Conservation (phyloP, 2,888 invertebrate genomes). For the Tryphoninae sp. region DNA sequence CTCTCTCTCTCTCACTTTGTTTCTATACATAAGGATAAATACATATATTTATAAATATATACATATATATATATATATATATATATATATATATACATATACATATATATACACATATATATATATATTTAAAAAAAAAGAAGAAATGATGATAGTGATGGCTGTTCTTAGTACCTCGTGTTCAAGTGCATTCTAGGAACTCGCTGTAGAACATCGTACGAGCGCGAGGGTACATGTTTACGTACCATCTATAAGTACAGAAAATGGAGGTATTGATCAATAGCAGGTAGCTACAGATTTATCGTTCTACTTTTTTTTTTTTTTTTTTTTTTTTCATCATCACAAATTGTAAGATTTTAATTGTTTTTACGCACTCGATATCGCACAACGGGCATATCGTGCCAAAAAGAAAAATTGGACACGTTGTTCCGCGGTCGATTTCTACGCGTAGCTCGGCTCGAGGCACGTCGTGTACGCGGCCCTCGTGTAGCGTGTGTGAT, state of each 20-base stretch:
- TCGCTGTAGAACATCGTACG: conserved; percentile 81
- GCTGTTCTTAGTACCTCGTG: conserved; percentile 80
- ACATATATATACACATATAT: conserved; percentile 34
- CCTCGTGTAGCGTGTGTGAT: conserved; percentile 46
- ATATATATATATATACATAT: conserved; percentile 51
- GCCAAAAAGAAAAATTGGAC: conserved; percentile 4
- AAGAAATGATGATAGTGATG: conserved; percentile 78
- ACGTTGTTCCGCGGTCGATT: conserved; percentile 26
- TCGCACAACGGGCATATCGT: background rate
- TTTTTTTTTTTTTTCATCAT: conserved; percentile 12
- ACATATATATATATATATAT: conserved; percentile 48
- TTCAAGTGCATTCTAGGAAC: conserved; percentile 81
- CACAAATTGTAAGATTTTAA: background rate
- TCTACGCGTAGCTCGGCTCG: conserved; percentile 25
- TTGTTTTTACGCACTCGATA: conserved; percentile 3
- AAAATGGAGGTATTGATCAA: conserved; percentile 81
- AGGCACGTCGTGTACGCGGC: conserved; percentile 46
- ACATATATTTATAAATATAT: conserved; percentile 54
- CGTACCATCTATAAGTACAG: conserved; percentile 81
- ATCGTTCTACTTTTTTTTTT: conserved; percentile 72
- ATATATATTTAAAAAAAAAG: conserved; percentile 63
- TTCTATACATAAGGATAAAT: conserved; percentile 46
- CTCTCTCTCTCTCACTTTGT: conserved; percentile 29
- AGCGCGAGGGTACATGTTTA: conserved; percentile 80
- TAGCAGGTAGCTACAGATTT: conserved; percentile 76